Conservation (phyloP, 2,888 invertebrate species). For the Drosophila yooni region DNA sequence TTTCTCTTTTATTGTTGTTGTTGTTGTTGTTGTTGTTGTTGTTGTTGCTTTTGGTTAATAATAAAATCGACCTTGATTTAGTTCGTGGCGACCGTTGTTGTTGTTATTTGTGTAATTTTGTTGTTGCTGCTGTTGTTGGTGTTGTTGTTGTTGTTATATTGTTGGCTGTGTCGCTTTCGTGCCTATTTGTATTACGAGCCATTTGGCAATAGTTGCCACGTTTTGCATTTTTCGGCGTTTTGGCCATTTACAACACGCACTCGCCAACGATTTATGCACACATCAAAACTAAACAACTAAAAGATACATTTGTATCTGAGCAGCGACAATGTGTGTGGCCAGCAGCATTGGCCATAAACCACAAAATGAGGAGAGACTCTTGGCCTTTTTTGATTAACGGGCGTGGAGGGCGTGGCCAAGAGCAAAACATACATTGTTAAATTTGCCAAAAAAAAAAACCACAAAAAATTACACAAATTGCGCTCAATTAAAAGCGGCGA, state of each 20-base stretch:
- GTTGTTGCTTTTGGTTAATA: conserved; percentile 62
- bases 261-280: conserved; percentile 52
- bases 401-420: neutral
- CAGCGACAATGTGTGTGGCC: neutral
- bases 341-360: conserved; percentile 17
- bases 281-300: conserved; percentile 19
- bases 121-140: conserved; percentile 29
- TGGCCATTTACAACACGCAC: conserved; percentile 56
- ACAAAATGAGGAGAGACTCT: conserved; percentile 2
- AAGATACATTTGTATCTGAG: conserved; percentile 6
- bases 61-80: conserved; percentile 79
- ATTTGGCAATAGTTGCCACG: conserved; percentile 72
- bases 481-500: conserved; percentile 47
- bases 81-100: conserved; percentile 50
- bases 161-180: conserved; percentile 44
- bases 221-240: conserved; percentile 66
- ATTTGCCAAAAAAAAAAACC: conserved; percentile 30
- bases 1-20: conserved; percentile 15
- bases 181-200: conserved; percentile 64
- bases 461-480: conserved; percentile 18
- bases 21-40: no score
- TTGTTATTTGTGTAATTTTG: conserved; percentile 31
- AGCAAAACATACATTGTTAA: conserved; percentile 12
- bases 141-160: conserved; percentile 28
- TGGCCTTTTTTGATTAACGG: conserved; percentile 2